Evolutionary conservation across 2,888 invertebrate species (phyloP), one percentile per base, ranked within the genome.

Genomic region (Cheilosia scutellata): DNA sequence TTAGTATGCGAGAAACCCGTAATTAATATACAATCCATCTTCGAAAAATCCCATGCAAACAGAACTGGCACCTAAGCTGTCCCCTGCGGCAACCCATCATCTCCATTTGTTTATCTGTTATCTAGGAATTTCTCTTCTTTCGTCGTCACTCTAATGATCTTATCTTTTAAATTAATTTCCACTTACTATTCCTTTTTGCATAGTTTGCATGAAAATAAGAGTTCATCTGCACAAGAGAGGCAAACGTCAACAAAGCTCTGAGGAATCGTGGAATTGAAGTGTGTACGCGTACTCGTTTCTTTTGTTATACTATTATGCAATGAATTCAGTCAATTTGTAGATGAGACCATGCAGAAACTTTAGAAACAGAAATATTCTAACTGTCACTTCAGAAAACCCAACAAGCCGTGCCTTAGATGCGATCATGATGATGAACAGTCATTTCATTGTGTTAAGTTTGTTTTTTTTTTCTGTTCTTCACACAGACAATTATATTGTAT

Each of bases 281-380:
- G 44, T 68, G 55, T 71, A 44, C 37, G 33, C 53, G 58, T 58
- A 47, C n/a, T n/a, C n/a, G n/a, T n/a, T n/a, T 74, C 71, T 72
- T 51, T 60, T 74, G 42, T 57, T 40, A 29, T n/a, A 49, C 40
- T 58, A 60, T 80, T 84, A 80, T 75, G 84, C 65, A 84, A 84
- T 65, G 63, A 84, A 75, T 74, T 83, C 62, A 78, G 31, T 84
- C 86, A 86, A 86, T 82, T 86, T 82, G 82, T 82, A 62, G 86
- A 68, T 58, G 76, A 80, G 80, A 80, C 84, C 84, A 75, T 60
- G 82, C 72, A 71, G 82, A 82, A 84, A 80, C 58, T 53, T 51
- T 27, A 57, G 40, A 44, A 58, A 76, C 65, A 80, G 42, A 80
- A 65, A 71, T 60, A 77, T 82, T 86, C 86, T 86, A 86, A 77